A percentile compares a stretch with the other conserved stretches of the same genome.
phyloP scores from a whole-genome alignment of 2,797 vertebrate species.

The Enteromius unitaeniatus region DNA sequence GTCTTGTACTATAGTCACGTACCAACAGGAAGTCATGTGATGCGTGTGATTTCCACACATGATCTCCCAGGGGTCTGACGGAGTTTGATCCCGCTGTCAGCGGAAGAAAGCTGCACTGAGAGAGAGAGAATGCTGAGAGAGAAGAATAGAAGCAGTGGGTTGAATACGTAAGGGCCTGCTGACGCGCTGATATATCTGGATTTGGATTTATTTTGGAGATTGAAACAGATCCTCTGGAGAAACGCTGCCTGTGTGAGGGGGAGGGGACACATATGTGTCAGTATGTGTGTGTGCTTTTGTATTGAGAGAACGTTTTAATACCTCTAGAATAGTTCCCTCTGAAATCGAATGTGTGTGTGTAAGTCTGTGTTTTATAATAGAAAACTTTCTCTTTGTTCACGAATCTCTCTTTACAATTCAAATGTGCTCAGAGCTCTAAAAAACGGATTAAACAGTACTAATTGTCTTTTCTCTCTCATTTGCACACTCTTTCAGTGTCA shows the following conservation, averaged over 20 bases:
- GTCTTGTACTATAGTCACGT: conserved; percentile 19
- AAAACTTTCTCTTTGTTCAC: conserved; percentile 53
- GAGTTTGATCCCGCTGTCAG: conserved; percentile 47
- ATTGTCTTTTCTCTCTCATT: conserved; percentile 49
- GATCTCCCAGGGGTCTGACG: conserved; percentile 45
- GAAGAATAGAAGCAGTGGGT: conserved; percentile 54
- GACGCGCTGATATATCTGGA: conserved; percentile 60
- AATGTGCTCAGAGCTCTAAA: conserved; percentile 41
- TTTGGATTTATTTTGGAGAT: conserved; percentile 63
- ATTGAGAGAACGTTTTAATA: conserved; percentile 31
- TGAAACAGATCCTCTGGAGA: conserved; percentile 57
- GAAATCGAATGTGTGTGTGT: conserved; percentile 33
- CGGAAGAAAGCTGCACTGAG: conserved; percentile 54
- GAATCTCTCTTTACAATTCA: conserved; percentile 50
- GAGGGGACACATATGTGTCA: conserved; percentile 31
- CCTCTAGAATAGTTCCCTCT: conserved; percentile 1
- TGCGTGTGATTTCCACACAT: conserved; percentile 34
- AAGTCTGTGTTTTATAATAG: conserved; percentile 51
- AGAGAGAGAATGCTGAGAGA: conserved; percentile 49
- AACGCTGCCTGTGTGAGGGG: conserved; percentile 50
- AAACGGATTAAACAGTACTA: conserved; percentile 43
- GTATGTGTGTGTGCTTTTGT: conserved; percentile 31
- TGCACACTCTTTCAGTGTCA: conserved; percentile 46
- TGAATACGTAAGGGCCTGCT: conserved; percentile 58
- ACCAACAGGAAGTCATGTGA: conserved; percentile 31